phyloP scores from a whole-genome alignment of 1,140 invertebrate genomes.

The Acyrthosiphon pisum region DNA sequence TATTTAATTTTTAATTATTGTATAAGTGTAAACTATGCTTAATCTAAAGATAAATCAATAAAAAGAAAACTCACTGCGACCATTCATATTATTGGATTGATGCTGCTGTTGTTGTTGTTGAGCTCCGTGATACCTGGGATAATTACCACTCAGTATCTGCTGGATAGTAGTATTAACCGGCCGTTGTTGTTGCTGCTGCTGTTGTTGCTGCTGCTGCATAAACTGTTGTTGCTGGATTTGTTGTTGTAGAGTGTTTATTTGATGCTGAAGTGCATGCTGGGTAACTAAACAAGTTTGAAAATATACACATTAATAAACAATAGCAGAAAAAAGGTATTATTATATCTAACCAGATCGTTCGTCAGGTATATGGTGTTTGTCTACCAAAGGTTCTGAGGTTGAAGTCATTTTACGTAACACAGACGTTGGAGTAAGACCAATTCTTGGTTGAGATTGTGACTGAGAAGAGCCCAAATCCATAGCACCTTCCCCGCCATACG shows the following conservation, averaged over 20 bases:
- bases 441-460: constrained; percentile 45
- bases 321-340: not conserved
- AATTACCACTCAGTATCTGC: constrained; percentile 53
- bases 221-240: constrained; percentile 55
- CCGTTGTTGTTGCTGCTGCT: constrained; percentile 61
- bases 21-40: not conserved
- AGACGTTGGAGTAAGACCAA: constrained; percentile 54
- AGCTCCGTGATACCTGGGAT: constrained; percentile 22
- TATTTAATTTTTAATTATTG: not conserved
- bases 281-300: constrained; percentile 17
- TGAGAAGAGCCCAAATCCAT: not conserved
- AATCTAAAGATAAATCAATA: not conserved
- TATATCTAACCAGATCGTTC: constrained; percentile 39
- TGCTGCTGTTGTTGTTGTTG: constrained; percentile 21
- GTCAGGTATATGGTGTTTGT: constrained; percentile 43
- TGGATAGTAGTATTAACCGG: constrained; percentile 62
- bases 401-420: constrained; percentile 60
- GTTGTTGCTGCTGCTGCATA: constrained; percentile 56
- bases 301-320: not conserved
- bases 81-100: constrained; percentile 16
- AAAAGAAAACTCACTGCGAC: constrained; percentile 31
- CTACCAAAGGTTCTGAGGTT: constrained; percentile 62
- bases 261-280: constrained; percentile 45
- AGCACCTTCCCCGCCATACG: constrained; percentile 20
- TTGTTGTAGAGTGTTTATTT: constrained; percentile 59